Percentiles rank a stretch among this genome's conserved stretches.
Conservation (phyloP, 2,888 invertebrate species). For the Tupiocoris notatus region DNA sequence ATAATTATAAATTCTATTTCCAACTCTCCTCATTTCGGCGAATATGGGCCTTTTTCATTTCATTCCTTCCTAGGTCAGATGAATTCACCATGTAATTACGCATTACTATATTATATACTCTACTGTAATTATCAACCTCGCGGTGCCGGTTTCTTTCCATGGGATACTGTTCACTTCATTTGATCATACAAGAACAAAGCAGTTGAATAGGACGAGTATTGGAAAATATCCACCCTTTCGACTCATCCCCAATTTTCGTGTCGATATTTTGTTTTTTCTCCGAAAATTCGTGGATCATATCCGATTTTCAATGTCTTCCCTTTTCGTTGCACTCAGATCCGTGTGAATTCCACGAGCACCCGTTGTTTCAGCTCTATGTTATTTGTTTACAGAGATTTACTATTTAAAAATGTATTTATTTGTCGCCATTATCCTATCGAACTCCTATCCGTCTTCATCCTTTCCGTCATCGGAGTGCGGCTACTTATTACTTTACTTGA, state of each 20-base stretch:
- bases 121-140: neutral
- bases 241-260: neutral
- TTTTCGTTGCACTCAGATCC: neutral
- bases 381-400: no score
- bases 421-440: no score
- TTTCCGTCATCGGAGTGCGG: no score
- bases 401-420: no score
- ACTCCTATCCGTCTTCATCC: no score
- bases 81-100: neutral
- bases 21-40: no score
- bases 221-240: neutral
- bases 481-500: no score
- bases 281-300: neutral
- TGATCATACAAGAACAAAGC: conserved; percentile 28
- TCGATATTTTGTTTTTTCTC: neutral
- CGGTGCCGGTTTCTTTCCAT: neutral
- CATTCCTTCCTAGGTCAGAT: neutral
- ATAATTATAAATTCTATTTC: no score
- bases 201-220: conserved; percentile 15
- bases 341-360: neutral
- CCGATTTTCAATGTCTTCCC: neutral
- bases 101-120: no score
- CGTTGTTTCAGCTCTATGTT: no score
- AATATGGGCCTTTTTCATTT: neutral
- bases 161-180: conserved; percentile 24